These are phyloP conservation scores for Coracopsis vasa DNA, from an alignment of 2,113 vertebrate genomes.

Conservation along the genomic window DNA sequence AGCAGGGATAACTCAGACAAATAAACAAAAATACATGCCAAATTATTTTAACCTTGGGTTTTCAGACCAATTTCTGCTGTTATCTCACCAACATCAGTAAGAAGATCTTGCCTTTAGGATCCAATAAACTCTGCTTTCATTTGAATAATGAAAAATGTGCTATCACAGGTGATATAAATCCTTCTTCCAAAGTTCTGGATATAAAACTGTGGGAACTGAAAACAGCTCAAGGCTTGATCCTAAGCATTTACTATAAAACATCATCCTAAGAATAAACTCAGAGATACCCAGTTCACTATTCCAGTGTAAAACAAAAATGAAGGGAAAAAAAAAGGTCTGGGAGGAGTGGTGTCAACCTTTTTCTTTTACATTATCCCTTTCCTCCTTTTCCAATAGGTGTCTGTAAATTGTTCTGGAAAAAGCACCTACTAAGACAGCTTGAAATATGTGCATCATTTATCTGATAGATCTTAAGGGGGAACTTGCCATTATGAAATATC, in stretches of 20 bases:
- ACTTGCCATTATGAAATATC: conserved; percentile 42
- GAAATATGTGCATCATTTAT: conserved; percentile 50
- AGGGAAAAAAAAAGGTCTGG: background rate
- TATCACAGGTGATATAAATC: background rate
- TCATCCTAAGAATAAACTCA: background rate
- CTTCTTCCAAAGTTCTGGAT: background rate
- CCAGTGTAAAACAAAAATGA: background rate
- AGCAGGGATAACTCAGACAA: background rate
- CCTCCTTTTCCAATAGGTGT: background rate
- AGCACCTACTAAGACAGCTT: background rate
- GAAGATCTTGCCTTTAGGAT: background rate
- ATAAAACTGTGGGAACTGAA: background rate
- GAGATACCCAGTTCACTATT: background rate
- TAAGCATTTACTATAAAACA: background rate
- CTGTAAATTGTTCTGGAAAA: background rate
- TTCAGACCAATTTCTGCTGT: background rate
- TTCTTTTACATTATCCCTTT: background rate
- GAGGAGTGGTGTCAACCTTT: background rate
- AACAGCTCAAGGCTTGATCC: background rate
- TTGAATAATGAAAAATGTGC: background rate
- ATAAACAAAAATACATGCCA: background rate
- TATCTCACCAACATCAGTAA: background rate
- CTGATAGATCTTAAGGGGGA: conserved; percentile 18
- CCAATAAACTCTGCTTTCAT: background rate
- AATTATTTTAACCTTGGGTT: background rate